Percentiles rank a stretch among this genome's conserved stretches.
Conservation (phyloP, 2,797 vertebrate genomes). For the Agapornis canus region DNA sequence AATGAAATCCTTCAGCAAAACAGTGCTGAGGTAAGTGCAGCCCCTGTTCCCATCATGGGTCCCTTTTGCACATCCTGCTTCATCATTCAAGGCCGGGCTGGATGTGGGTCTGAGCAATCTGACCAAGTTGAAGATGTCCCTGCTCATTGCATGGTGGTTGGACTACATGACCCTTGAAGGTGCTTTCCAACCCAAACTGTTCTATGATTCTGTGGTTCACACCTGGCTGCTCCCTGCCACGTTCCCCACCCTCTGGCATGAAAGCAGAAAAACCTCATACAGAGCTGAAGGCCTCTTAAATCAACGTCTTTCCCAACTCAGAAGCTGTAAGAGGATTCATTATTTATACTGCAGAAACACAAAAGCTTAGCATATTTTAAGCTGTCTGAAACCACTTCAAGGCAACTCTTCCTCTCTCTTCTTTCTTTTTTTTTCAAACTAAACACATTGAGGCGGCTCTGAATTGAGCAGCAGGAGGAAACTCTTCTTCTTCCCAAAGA, state of each 20-base stretch:
- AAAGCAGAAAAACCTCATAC: neutral
- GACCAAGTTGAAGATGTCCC: neutral
- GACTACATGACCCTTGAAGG: neutral
- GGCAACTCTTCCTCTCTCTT: slow-evolving; percentile 7
- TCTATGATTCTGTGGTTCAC: neutral
- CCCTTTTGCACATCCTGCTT: neutral
- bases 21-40: neutral
- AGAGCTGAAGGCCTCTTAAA: slow-evolving; percentile 52
- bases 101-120: neutral
- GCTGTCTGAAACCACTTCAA: slow-evolving; percentile 66
- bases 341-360: slow-evolving; percentile 72
- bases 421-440: neutral
- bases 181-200: neutral
- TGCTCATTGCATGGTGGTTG: neutral
- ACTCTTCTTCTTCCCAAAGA: neutral
- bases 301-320: slow-evolving; percentile 35
- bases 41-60: neutral
- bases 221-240: neutral
- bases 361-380: slow-evolving; percentile 66
- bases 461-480: neutral
- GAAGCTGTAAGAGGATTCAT: slow-evolving; percentile 73
- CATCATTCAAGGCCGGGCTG: neutral
- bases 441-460: slow-evolving; percentile 12
- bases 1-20: neutral
- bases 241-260: neutral